Evolutionary conservation across 2,113 vertebrate genomes (phyloP).

Genomic region (Ariopsis seemanni): DNA sequence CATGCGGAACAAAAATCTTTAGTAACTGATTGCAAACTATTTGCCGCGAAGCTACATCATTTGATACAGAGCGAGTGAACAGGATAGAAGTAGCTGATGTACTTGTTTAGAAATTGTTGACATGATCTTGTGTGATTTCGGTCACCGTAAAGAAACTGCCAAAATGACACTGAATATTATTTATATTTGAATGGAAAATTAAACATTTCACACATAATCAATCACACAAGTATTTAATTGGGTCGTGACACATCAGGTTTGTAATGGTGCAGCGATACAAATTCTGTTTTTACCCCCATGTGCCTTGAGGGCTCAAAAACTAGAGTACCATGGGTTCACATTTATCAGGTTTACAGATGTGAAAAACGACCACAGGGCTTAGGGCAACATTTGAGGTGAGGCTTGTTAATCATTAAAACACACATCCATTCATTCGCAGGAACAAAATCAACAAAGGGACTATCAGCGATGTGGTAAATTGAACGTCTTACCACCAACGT

Average conservation of each 20-base stretch:
- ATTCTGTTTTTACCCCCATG: neutral
- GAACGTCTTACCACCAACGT: constrained; percentile 77
- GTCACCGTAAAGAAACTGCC: neutral
- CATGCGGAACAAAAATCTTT: neutral
- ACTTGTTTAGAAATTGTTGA: neutral
- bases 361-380: neutral
- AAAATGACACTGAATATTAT: neutral
- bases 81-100: neutral
- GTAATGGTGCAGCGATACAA: neutral
- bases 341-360: neutral
- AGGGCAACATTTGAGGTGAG: neutral
- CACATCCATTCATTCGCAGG: constrained; percentile 40
- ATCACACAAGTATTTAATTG: neutral
- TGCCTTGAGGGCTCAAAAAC: neutral
- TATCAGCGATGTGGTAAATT: neutral
- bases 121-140: neutral
- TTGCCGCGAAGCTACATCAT: neutral
- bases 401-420: neutral
- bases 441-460: constrained; percentile 7
- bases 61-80: too few relatives aligned
- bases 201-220: neutral
- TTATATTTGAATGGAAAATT: neutral
- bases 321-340: neutral
- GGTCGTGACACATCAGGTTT: neutral
- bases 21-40: neutral